Evolutionary conservation across 1,140 invertebrate species (phyloP), one percentile per base, ranked within the genome.

Genomic region (Drosophila triauraria): DNA sequence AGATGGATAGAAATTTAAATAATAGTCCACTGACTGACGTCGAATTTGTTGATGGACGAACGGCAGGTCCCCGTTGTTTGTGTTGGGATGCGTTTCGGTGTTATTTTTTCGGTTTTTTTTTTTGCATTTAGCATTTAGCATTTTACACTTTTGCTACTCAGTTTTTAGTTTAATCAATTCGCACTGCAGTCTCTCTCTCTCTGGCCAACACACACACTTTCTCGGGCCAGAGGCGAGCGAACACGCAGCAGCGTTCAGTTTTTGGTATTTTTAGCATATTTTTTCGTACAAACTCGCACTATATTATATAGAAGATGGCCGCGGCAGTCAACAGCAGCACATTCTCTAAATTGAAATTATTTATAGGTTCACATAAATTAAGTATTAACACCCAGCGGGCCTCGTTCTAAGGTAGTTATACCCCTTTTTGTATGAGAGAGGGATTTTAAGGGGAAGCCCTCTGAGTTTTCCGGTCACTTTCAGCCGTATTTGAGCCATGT

Each of bases 311-410:
- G 69, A 72, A 70, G 44, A 71, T 59, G 69, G 51, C 69, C 53
- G 65, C 57, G 69, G 30, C 69, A 72, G 70, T 72, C 83, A 87
- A 77, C 75, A 70, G 76, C 84, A 90, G 78, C 81, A 80, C 85
- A 90, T 90, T 90, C 86, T 90, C 85, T 91, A 91, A 91, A 85
- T 91, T 76, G 78, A 88, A 87, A 91, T 91, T 91, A 91, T 91
- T 91, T 91, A 91, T 91, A 91, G 88, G 80, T 87, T 80, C 88
- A 91, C 78, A 82, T 86, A 83, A 91, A 91, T 86, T 86, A 91
- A 86, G 80, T 91, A 91, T 91, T 91, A 91, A 90, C 87, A 91
- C 60, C 77, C 69, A 50, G 65, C 58, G 46, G 69, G 65, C 32
- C 53, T 72, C 30, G 25, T 23, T 40, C 48, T 43, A 53, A 53